Evolutionary conservation across 2,888 invertebrate species (phyloP), one percentile per base, ranked within the genome.

Genomic region (Melinaea marsaeus): DNA sequence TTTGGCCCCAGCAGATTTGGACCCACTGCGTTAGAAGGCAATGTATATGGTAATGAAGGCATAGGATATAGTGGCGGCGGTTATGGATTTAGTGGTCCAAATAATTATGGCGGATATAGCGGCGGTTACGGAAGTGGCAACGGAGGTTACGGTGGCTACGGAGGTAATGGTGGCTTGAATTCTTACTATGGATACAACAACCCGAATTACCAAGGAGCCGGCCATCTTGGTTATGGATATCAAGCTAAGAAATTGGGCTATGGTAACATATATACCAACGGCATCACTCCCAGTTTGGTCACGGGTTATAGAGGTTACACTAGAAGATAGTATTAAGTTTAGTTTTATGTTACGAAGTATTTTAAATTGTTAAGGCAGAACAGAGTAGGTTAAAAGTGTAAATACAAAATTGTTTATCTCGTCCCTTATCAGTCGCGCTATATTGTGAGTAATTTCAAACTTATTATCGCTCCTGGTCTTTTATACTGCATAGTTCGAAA

Each of bases 191-290:
- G 93, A 6, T 93, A 93, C 77, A 92, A 89, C 76, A 92, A 88
- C 75, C 91, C 92, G 0, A 79, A 79, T 68, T 92, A 93, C 72
- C 83, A 83, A 75, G 92, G 92, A 5, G 86, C 84, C 42, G 85
- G 92, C 60, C 92, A 93, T 79, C 84, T 92, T 37, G 93, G 93
- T n/a, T 92, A 90, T 71, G 93, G 93, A 55, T 93, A 93, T 74
- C 91, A 92, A 67, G 81, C 79, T 64, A 85, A 80, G 65, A 80
- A 79, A 65, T 78, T 81, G 1, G 83, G 85, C 22, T 79, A 81
- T 64, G 85, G 90, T 2, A 87, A 79, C 64, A 88, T 90, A 66
- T 90, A 90, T 69, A 85, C 74, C 69, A 81, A 75, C 57, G 87
- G 88, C 9, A 80, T 91, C 48, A 90, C 91, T 13, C 91, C 91